Evolutionary conservation across 2,888 invertebrate species (phyloP).

Genomic region (Plebejus melissa): DNA sequence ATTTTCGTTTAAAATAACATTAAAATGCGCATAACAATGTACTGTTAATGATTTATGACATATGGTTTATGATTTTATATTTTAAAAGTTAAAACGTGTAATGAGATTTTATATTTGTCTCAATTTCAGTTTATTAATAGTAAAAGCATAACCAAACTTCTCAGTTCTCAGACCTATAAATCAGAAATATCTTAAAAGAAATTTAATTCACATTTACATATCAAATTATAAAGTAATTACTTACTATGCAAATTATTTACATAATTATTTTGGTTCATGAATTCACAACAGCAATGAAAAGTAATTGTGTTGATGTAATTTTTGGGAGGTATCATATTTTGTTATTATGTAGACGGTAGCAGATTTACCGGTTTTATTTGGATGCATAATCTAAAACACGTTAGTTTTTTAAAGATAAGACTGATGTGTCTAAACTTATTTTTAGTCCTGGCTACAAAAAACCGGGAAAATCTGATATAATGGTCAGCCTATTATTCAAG

Average conservation of each 20-base stretch:
- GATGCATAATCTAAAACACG: not conserved
- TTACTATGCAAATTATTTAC: not conserved
- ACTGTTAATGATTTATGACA: not conserved
- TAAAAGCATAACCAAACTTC: not conserved
- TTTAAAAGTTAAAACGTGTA: not conserved
- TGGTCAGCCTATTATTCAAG: not conserved
- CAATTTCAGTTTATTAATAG: not conserved
- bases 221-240: not conserved
- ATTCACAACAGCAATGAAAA: not conserved
- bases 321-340: not conserved
- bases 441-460: not conserved
- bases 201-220: not conserved
- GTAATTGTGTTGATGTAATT: not conserved
- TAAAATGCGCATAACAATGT: not conserved
- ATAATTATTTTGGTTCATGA: not conserved
- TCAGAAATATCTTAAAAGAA: not conserved
- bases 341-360: not conserved
- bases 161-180: not conserved
- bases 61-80: not conserved
- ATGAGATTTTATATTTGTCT: not conserved
- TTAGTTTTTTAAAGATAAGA: too few relatives aligned
- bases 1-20: slow-evolving; percentile 19
- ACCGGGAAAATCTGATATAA: not conserved
- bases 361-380: not conserved
- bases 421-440: not conserved